Evolutionary conservation across 2,113 vertebrate species (phyloP).

Genomic region (Tragelaphus imberbis): DNA sequence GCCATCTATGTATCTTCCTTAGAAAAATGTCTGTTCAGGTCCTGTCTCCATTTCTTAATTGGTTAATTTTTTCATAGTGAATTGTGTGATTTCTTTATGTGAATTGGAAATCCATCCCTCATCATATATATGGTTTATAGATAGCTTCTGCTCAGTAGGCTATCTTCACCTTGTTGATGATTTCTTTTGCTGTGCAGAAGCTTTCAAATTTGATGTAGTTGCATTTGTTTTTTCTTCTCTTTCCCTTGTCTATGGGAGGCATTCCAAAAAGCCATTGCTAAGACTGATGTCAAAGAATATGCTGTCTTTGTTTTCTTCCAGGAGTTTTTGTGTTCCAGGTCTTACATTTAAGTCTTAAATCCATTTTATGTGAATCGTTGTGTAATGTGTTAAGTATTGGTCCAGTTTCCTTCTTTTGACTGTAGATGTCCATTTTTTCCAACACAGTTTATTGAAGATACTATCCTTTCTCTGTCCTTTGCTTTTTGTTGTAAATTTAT

Average conservation of each 20-base stretch:
- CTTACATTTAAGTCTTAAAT: not conserved
- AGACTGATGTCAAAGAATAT: not conserved
- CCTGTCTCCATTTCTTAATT: not conserved
- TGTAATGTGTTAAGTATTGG: not conserved
- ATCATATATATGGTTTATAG: not conserved
- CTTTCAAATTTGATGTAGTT: not conserved
- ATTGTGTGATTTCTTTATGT: not conserved
- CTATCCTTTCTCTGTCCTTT: not conserved
- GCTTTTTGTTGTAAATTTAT: not conserved
- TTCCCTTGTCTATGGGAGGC: not conserved
- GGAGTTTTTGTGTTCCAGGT: not conserved
- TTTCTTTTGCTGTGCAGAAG: not conserved
- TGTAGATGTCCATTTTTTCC: not conserved
- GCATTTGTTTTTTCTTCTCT: not conserved
- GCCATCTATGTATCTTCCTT: not conserved
- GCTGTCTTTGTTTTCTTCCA: not conserved
- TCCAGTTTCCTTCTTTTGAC: not conserved
- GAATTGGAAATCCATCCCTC: not conserved
- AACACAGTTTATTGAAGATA: not conserved
- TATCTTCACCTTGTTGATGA: not conserved
- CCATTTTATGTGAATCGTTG: not conserved
- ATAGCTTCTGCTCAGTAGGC: not conserved
- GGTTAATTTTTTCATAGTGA: no score
- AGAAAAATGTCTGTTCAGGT: not conserved
- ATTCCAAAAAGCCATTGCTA: not conserved